Evolutionary conservation across 1,140 invertebrate species (phyloP), one percentile per base, ranked within the genome.

Genomic region (Pararge aegeria): DNA sequence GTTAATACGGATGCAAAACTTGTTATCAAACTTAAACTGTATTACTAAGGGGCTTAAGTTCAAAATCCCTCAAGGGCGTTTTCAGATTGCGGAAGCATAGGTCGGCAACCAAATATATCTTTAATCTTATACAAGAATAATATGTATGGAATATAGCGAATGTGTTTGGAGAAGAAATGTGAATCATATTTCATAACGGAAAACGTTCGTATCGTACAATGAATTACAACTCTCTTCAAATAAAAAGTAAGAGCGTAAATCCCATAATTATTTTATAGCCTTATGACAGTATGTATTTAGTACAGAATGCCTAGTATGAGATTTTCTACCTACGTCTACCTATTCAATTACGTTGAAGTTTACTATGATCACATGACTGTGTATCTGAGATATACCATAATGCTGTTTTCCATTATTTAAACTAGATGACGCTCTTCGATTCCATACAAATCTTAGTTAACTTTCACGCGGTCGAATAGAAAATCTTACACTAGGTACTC

Each of bases 51-150:
- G 12, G 38, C 15, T 55, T 24, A 49, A 53, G 61, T 53, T 38
- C 19, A 56, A 53, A 40, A 38, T 63, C 46, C 13, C 18, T 18
- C 7, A 6, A 24, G 40, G 10, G n/a, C n/a, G 37, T 18, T 30
- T 12, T 21, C 16, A 53, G 61, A 63, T 55, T 66, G 60, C 63
- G 66, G 70, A 68, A 72, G 58, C 62, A 34, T 57, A 34, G 51
- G 61, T 49, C 50, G 46, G 55, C 37, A 66, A 68, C 69, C 63
- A 68, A 66, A 72, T 71, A 71, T 68, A 72, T 58, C 56, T 34
- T 34, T 34, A 34, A 71, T 57, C 55, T 48, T 57, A 46, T 44
- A 46, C 60, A 54, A 15, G 48, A 57, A 53, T 56, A 57, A 57
- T 63, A 56, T 46, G 61, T 20, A 30, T 18, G 18, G 50, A 18